A percentile compares a stretch with the other conserved stretches of the same genome.
Conservation (phyloP, 2,113 vertebrate genomes). For the Seriola rivoliana region DNA sequence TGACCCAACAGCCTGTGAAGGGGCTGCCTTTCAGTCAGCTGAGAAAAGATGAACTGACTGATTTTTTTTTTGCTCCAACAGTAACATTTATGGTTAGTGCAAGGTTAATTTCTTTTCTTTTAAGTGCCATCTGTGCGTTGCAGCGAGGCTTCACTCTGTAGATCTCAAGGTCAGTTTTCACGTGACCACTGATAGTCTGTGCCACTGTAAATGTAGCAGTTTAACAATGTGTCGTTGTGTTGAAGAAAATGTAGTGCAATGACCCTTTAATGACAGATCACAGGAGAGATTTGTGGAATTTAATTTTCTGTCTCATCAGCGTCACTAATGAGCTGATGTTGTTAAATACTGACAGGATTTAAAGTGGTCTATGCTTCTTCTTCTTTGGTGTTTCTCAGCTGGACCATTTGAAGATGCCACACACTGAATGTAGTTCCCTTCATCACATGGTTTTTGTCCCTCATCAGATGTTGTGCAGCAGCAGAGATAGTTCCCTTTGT, state of each 20-base stretch:
- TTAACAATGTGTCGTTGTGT: not conserved
- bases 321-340: too few relatives aligned
- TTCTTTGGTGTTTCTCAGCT: constrained; percentile 7
- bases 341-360: too few relatives aligned
- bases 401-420: not conserved
- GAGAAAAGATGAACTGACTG: not conserved
- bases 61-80: not conserved
- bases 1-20: too few relatives aligned
- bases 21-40: not conserved
- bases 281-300: too few relatives aligned
- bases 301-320: too few relatives aligned
- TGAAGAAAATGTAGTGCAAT: not conserved
- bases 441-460: not conserved
- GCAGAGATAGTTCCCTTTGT: not conserved
- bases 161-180: rapidly evolving
- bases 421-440: not conserved
- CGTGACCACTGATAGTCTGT: not conserved
- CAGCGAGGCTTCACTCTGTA: not conserved
- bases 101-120: not conserved
- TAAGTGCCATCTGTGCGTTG: not conserved
- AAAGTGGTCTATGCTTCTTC: too few relatives aligned
- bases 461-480: not conserved
- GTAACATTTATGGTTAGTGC: not conserved
- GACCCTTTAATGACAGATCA: not conserved
- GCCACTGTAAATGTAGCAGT: not conserved